Conservation (phyloP, 1,140 invertebrate species). For the Saxidomus purpurata region DNA sequence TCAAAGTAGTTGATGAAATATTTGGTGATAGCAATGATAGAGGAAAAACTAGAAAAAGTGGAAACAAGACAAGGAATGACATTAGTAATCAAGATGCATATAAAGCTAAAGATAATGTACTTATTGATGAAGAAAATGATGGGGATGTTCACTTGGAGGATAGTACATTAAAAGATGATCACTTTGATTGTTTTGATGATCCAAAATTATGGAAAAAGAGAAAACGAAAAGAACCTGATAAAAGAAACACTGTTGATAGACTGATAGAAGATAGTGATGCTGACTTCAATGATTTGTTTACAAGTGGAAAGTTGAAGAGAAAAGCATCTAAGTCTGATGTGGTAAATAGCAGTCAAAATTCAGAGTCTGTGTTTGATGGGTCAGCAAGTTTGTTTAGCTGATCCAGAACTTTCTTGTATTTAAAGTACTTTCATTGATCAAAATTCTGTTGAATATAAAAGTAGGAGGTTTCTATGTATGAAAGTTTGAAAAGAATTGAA, state of each 20-base stretch:
- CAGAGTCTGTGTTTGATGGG: slow-evolving; percentile 5
- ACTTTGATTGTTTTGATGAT: slow-evolving; percentile 56
- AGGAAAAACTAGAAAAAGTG: background rate
- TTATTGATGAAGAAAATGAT: background rate
- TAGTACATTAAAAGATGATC: slow-evolving; percentile 57
- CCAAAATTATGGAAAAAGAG: slow-evolving; percentile 41
- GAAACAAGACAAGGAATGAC: background rate
- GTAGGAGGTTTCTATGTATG: no score
- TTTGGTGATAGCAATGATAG: background rate
- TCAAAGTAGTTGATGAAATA: slow-evolving; percentile 40
- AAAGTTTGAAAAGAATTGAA: no score
- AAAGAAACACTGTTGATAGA: slow-evolving; percentile 41
- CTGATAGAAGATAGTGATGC: slow-evolving; percentile 56
- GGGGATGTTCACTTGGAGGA: slow-evolving; percentile 19
- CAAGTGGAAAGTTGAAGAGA: slow-evolving; percentile 54
- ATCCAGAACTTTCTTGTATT: background rate
- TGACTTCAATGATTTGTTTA: slow-evolving; percentile 49
- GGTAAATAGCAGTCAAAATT: background rate
- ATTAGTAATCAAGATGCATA: background rate
- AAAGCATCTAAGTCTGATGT: background rate
- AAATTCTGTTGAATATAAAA: no score
- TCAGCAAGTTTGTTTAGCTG: slow-evolving; percentile 49
- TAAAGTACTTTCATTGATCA: no score
- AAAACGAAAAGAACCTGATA: background rate
- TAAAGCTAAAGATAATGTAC: background rate